Percentiles rank a stretch among this genome's conserved stretches.
Evolutionary conservation across 1,140 invertebrate species (phyloP).

Genomic region (Drosophila chauvacae): DNA sequence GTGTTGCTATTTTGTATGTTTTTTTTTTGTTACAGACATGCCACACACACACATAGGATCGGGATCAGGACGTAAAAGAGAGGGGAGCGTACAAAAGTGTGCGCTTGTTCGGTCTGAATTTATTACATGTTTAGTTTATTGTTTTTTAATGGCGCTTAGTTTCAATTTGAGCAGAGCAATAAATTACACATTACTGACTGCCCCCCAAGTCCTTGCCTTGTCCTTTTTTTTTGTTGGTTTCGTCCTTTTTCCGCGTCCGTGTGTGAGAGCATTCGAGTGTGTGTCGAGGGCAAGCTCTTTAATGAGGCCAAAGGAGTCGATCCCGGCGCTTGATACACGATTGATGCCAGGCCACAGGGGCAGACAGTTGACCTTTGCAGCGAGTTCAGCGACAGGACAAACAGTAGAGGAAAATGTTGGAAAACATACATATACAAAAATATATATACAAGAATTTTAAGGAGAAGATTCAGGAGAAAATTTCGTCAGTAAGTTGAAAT

Average conservation of each 20-base stretch:
- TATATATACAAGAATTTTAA: too few species aligned
- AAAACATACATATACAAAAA: too few species aligned
- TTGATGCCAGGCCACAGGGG: constrained; percentile 43
- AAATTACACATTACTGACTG: constrained; percentile 76
- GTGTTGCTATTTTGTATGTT: constrained; percentile 2
- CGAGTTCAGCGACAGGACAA: constrained; percentile 6
- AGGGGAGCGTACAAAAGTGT: constrained; percentile 2
- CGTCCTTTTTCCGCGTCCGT: background rate
- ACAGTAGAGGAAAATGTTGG: background rate
- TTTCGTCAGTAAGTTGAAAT: too few species aligned
- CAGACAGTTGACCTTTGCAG: constrained; percentile 46
- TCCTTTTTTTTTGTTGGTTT: constrained; percentile 1
- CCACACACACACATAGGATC: constrained; percentile 4
- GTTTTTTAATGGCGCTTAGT: constrained; percentile 81
- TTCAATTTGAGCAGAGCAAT: constrained; percentile 78
- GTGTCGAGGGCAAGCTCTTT: constrained; percentile 33
- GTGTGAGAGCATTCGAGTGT: background rate
- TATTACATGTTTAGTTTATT: constrained; percentile 82
- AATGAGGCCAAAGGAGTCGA: constrained; percentile 54
- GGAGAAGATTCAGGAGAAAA: too few species aligned
- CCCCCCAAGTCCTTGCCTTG: constrained; percentile 15
- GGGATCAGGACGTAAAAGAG: constrained; percentile 10
- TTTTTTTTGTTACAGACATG: constrained; percentile 14
- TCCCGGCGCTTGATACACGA: constrained; percentile 34
- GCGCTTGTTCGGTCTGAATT: constrained; percentile 53